These are phyloP conservation scores for Mohoua ochrocephala DNA, from an alignment of 2,113 vertebrate genomes.

Conservation along the genomic window DNA sequence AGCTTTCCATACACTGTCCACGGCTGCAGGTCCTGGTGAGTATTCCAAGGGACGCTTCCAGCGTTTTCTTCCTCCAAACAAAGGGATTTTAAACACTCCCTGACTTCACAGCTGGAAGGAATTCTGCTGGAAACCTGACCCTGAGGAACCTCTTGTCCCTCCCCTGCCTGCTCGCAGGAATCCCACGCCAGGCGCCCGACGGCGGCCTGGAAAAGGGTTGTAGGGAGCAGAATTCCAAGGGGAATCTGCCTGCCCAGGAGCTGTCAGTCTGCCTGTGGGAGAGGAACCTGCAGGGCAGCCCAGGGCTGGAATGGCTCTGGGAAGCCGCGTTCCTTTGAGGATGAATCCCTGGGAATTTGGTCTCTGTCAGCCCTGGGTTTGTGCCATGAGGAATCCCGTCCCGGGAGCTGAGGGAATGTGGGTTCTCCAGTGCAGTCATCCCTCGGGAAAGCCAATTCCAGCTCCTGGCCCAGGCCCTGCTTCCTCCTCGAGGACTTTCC, in stretches of 20 bases:
- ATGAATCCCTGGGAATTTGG: not conserved
- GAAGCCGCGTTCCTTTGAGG: rapidly evolving
- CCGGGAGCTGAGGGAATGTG: not conserved
- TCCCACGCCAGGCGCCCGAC: not conserved
- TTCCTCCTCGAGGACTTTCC: not conserved
- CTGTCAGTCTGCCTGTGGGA: rapidly evolving
- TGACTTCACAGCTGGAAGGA: not conserved
- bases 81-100: not conserved
- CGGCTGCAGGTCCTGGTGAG: slow-evolving; percentile 96
- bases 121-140: not conserved
- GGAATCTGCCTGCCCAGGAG: not conserved
- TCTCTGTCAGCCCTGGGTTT: rapidly evolving
- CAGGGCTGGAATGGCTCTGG: not conserved
- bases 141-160: not conserved
- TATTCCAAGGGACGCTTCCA: not conserved
- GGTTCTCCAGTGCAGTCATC: not conserved
- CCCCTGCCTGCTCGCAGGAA: not conserved
- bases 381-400: not conserved
- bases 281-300: not conserved
- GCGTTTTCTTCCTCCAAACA: not conserved
- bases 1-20: slow-evolving; percentile 97
- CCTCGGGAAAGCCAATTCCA: not conserved
- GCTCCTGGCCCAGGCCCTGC: not conserved
- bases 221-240: not conserved
- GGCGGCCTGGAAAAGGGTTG: not conserved